A percentile compares a stretch with the other conserved stretches of the same genome.
Conservation (phyloP, 2,888 invertebrate genomes). For the Orgyia antiqua region DNA sequence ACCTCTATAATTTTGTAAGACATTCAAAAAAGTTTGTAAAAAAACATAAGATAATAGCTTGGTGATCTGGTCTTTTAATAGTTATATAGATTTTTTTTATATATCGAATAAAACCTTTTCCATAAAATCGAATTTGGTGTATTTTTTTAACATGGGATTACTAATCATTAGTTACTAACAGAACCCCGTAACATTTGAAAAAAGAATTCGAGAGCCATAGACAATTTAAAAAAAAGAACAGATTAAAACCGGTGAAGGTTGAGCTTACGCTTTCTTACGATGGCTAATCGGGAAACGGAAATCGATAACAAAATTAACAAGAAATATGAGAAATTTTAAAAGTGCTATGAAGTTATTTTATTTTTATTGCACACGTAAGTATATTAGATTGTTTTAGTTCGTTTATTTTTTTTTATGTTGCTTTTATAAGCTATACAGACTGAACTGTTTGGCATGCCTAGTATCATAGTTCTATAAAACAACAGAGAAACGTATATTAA, state of each 20-base stretch:
- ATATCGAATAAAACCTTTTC: constrained; percentile 75
- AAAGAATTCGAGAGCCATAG: constrained; percentile 33
- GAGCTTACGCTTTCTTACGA: constrained; percentile 61
- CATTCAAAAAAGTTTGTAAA: constrained; percentile 34
- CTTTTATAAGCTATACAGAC: constrained; percentile 38
- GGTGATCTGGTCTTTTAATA: constrained; percentile 70
- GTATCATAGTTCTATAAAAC: constrained; percentile 26
- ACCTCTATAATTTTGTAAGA: constrained; percentile 21
- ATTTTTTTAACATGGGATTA: constrained; percentile 77
- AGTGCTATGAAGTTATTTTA: constrained; percentile 47
- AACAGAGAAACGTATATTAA: constrained; percentile 13
- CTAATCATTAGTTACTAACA: constrained; percentile 71
- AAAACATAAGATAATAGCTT: constrained; percentile 34
- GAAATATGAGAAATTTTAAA: constrained; percentile 28
- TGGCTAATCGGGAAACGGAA: constrained; percentile 49
- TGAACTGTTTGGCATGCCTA: constrained; percentile 76
- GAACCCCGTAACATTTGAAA: constrained; percentile 28
- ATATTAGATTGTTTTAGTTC: constrained; percentile 45
- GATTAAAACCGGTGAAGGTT: constrained; percentile 52
- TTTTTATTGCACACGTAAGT: constrained; percentile 71
- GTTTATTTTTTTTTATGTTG: constrained; percentile 41
- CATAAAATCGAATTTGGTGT: constrained; percentile 74
- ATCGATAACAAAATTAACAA: constrained; percentile 35
- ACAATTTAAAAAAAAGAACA: constrained; percentile 28
- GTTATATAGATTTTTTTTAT: constrained; percentile 63